phyloP scores from a whole-genome alignment of 2,113 vertebrate species.

The Brachypodius melanocephalos region DNA sequence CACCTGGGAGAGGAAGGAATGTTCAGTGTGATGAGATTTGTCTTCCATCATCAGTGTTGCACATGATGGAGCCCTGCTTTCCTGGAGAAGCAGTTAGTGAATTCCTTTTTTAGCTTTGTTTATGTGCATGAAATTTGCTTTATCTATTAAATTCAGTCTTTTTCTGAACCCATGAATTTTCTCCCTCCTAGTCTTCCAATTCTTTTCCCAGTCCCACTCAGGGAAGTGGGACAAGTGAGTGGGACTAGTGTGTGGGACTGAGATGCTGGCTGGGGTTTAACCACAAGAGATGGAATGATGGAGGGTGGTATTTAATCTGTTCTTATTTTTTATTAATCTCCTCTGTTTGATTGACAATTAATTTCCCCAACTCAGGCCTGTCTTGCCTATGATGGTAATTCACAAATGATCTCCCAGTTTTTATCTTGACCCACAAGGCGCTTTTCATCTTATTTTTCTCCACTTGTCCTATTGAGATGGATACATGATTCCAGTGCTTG shows the following conservation, averaged over 20 bases:
- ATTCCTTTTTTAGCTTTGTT: background rate
- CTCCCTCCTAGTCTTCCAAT: background rate
- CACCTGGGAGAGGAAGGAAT: background rate
- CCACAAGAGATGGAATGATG: background rate
- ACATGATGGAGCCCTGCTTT: background rate
- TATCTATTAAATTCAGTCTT: background rate
- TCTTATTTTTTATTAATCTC: background rate
- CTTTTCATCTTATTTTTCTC: background rate
- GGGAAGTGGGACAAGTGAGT: accelerated
- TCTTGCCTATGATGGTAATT: background rate
- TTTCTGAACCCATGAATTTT: background rate
- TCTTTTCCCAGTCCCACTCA: background rate
- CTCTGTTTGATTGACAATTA: background rate
- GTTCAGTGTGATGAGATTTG: accelerated
- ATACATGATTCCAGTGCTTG: background rate
- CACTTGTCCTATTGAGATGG: background rate
- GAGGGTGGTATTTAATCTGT: background rate
- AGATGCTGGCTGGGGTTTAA: background rate
- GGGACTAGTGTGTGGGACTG: background rate
- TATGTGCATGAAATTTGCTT: background rate
- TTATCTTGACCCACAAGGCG: background rate
- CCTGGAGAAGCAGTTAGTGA: background rate
- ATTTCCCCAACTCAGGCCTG: background rate
- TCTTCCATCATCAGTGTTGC: background rate
- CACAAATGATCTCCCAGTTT: background rate